Base-by-base conservation (phyloP, 2,797 vertebrate genomes). In the Pseudochirops corinnae region DNA sequence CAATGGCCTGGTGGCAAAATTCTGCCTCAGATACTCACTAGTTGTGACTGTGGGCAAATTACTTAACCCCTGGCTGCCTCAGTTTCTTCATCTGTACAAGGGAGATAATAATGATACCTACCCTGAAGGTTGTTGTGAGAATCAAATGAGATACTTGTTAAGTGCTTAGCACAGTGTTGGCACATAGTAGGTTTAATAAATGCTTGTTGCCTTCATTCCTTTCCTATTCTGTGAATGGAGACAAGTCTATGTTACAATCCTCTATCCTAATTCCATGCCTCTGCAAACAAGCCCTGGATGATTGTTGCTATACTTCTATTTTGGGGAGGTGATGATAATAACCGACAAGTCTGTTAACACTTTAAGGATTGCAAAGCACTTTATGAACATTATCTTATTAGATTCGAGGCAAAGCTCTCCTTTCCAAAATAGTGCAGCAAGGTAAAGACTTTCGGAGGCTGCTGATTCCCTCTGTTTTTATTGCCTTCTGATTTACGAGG, bases 211-310 rank as follows among this genome's bases (percentile, higher is more conserved):
- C 39, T n/a, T 46, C 39, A 39, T 24, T 50, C 21, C 9, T 87
- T 33, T 28, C 94, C 39, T n/a, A n/a, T 56, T 93, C 53, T 55
- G 9, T 52, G 55, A 93, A 62, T 11, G 46, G 24, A 16, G 55
- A 93, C 11, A 56, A 74, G 10, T 57, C 18, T 93, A 50, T 58
- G 55, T 93, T 96, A 82, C 67, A 56, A 93, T 33, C 67, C 90
- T 94, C 92, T 93, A 90, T 96, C 31, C 10, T 58, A 50, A 62
- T 55, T 0, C 60, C n/a, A 94, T 67, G 90, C 90, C 26, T 93
- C 90, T 52, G 92, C 94, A 96, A 92, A 94, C 90, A 90, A 93
- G 2, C 6, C 16, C 58, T 39, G 60, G 91, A 91, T n/a, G 39
- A 46, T 26, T 46, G 82, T 14, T 9, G 58, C 53, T 39, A 9